A percentile compares a stretch with the other conserved stretches of the same genome.
Conservation (phyloP, 2,113 vertebrate genomes). For the Centrocercus urophasianus region DNA sequence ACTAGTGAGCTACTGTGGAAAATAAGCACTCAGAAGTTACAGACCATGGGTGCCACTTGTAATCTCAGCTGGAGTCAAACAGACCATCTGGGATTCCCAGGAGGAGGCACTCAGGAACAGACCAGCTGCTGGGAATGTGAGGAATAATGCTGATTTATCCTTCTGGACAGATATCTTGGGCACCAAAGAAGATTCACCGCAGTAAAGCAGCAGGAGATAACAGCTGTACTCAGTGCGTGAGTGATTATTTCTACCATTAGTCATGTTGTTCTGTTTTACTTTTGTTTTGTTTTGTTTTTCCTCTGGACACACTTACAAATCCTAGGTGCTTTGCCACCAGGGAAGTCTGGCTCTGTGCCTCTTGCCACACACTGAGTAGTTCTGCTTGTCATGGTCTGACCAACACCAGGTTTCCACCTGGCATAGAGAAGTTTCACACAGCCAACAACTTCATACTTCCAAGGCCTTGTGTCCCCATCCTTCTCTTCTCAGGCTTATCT, state of each 20-base stretch:
- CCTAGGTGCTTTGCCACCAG: neutral
- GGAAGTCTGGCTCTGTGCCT: neutral
- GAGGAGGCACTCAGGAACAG: neutral
- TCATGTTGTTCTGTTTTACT: neutral
- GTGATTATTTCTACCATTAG: neutral
- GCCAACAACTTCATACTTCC: neutral
- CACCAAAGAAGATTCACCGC: neutral
- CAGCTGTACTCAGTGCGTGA: neutral
- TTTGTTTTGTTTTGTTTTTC: neutral
- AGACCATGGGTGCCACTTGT: neutral
- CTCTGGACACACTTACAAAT: neutral
- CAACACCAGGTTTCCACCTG: neutral
- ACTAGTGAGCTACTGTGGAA: neutral
- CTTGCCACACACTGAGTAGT: neutral
- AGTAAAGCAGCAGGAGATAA: neutral
- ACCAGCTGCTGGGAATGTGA: neutral
- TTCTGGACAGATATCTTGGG: neutral
- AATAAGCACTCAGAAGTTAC: neutral
- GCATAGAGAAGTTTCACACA: neutral
- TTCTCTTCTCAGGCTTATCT: neutral
- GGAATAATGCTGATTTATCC: neutral
- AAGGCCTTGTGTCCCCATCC: neutral
- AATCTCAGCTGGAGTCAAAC: neutral
- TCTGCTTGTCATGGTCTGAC: neutral
- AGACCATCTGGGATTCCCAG: neutral